Percentiles rank a stretch among this genome's conserved stretches.
These are phyloP conservation scores for Drosophila nebulosa DNA, from an alignment of 1,140 invertebrate genomes.

Conservation along the genomic window DNA sequence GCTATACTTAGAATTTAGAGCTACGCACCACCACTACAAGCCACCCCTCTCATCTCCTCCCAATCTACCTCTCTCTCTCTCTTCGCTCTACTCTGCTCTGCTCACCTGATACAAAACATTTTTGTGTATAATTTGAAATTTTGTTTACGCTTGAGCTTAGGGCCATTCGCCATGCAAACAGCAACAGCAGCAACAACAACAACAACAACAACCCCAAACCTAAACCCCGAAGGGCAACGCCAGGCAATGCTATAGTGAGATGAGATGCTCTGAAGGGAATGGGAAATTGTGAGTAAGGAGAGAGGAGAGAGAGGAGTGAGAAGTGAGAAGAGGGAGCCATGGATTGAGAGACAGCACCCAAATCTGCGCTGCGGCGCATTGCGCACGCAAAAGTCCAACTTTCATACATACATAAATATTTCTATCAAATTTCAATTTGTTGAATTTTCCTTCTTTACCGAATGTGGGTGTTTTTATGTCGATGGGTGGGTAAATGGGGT, in stretches of 20 bases:
- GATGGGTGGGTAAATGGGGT: not conserved
- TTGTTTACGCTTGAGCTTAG: conserved; percentile 71
- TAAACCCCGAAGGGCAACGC: not conserved
- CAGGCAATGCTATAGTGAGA: not conserved
- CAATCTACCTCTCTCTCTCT: conserved; percentile 1
- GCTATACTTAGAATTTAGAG: not conserved
- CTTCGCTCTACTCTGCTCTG: conserved; percentile 7
- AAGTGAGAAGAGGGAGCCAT: not conserved
- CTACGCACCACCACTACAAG: not conserved
- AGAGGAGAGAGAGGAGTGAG: not conserved
- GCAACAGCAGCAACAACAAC: not conserved
- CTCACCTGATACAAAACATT: conserved; percentile 46
- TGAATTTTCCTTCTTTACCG: conserved; percentile 39
- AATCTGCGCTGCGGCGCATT: conserved; percentile 26
- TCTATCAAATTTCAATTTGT: conserved; percentile 78
- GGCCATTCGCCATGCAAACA: conserved; percentile 33
- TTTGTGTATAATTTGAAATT: conserved; percentile 60
- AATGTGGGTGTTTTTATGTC: not conserved
- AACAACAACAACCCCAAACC: not conserved
- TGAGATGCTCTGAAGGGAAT: not conserved
- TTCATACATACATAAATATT: conserved; percentile 53
- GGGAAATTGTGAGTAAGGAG: too few relatives aligned
- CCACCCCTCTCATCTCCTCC: not conserved
- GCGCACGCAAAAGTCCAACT: conserved; percentile 27
- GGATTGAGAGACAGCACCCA: conserved; percentile 6